Percentiles rank a stretch among this genome's conserved stretches.
phyloP scores from a whole-genome alignment of 2,113 vertebrate genomes.

The Vimba vimba region DNA sequence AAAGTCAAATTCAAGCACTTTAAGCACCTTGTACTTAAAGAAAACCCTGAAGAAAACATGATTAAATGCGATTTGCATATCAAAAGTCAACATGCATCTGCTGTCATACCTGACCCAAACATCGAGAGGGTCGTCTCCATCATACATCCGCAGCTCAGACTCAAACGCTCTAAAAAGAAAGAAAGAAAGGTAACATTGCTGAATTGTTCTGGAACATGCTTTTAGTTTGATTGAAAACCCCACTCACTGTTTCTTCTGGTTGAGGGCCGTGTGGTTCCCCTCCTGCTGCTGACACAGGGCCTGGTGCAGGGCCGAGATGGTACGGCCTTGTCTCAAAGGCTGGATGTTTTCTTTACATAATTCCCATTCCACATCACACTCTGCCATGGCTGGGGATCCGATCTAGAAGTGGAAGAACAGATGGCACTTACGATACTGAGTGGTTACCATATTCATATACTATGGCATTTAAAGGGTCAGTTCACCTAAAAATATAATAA shows the following conservation, averaged over 20 bases:
- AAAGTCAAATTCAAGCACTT: no score
- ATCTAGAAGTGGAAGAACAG: background rate
- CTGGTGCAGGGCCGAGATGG: conserved; percentile 84
- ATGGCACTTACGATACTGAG: background rate
- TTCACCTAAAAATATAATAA: no score
- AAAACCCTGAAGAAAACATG: no score
- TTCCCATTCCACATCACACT: conserved; percentile 89
- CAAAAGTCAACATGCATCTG: background rate
- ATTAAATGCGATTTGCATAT: background rate
- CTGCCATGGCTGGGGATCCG: conserved; percentile 72
- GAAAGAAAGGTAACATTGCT: background rate
- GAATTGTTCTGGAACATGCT: background rate
- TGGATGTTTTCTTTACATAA: conserved; percentile 97
- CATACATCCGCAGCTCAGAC: conserved; percentile 75
- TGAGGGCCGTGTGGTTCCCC: conserved; percentile 72
- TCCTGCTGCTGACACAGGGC: conserved; percentile 86
- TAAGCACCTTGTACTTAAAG: no score
- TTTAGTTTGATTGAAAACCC: background rate
- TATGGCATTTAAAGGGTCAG: background rate
- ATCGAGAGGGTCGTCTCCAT: conserved; percentile 77
- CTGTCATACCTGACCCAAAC: conserved; percentile 76
- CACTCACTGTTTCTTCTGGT: conserved; percentile 87
- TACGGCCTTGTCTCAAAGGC: conserved; percentile 85
- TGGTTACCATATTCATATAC: background rate
- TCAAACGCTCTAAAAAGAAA: conserved; percentile 71